Evolutionary conservation across 2,797 vertebrate genomes (phyloP).

Genomic region (Clarias pachynema): DNA sequence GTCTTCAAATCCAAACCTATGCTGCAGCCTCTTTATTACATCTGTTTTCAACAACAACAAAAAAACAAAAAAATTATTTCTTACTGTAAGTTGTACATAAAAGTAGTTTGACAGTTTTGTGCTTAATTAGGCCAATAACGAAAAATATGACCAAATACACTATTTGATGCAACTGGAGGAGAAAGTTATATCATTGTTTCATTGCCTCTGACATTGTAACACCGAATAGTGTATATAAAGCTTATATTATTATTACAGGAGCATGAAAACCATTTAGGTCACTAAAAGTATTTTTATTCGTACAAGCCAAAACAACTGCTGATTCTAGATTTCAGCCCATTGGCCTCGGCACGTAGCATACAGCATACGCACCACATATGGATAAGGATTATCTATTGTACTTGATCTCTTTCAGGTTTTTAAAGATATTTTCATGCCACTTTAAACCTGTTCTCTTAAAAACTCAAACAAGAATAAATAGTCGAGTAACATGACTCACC

Average conservation of each 20-base stretch:
- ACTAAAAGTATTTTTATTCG: not conserved
- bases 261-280: not conserved
- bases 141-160: not conserved
- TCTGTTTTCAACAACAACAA: not conserved
- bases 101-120: not conserved
- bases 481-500: constrained; percentile 69
- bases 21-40: not conserved
- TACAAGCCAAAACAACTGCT: not conserved
- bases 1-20: not conserved
- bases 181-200: not conserved
- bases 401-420: not conserved
- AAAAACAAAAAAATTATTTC: not conserved
- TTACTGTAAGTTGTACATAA: not conserved
- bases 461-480: not conserved
- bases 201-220: not conserved
- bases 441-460: not conserved
- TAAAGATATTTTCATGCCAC: not conserved
- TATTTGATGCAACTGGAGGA: not conserved
- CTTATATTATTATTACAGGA: not conserved
- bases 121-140: not conserved
- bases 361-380: not conserved
- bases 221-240: not conserved
- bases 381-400: not conserved
- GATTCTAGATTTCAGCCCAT: not conserved
- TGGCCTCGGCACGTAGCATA: not conserved